Conservation (phyloP, 2,797 vertebrate genomes). For the Sylvia borin region DNA sequence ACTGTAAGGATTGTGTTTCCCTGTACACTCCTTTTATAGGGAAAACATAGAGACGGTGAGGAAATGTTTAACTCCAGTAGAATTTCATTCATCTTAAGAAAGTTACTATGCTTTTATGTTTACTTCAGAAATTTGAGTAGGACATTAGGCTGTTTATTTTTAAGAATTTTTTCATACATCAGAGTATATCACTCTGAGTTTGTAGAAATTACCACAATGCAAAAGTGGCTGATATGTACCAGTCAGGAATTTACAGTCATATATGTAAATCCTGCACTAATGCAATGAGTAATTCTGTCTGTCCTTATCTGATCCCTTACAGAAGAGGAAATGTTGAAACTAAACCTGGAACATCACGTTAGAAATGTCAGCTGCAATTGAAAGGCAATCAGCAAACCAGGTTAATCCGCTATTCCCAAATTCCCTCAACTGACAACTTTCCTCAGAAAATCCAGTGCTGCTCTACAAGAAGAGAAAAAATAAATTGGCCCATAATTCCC, state of each 20-base stretch:
- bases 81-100: neutral
- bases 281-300: neutral
- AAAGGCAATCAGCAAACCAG: neutral
- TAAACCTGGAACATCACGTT: neutral
- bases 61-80: neutral
- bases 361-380: neutral
- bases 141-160: neutral
- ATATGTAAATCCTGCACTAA: neutral
- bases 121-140: neutral
- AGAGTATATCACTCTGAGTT: neutral
- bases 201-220: neutral
- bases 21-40: neutral
- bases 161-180: neutral
- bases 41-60: neutral
- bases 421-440: neutral
- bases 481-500: neutral
- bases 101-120: neutral
- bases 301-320: neutral
- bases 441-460: neutral
- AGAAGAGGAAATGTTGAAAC: neutral
- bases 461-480: neutral
- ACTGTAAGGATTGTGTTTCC: neutral
- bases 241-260: neutral
- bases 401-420: neutral
- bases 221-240: neutral